Evolutionary conservation across 2,888 invertebrate species (phyloP).

Genomic region (Tholera decimalis): DNA sequence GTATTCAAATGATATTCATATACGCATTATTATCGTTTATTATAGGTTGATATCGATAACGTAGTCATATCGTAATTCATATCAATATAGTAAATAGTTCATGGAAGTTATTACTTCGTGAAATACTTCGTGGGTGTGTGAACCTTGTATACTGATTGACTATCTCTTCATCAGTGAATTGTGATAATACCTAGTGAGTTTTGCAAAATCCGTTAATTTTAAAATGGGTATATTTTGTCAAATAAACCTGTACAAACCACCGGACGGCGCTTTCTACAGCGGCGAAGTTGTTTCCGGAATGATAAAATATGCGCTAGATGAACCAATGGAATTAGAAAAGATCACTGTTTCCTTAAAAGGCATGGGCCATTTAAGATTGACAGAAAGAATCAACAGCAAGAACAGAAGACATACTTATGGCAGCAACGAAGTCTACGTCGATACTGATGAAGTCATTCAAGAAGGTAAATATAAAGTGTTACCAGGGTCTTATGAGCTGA

Average conservation of each 20-base stretch:
- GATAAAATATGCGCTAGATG: slow-evolving; percentile 70
- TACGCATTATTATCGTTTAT: slow-evolving; percentile 1
- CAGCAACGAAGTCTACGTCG: slow-evolving; percentile 39
- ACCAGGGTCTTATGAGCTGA: slow-evolving; percentile 64
- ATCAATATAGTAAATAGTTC: neutral
- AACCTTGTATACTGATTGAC: neutral
- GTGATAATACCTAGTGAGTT: slow-evolving; percentile 4
- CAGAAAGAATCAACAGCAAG: slow-evolving; percentile 16
- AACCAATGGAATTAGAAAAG: slow-evolving; percentile 66
- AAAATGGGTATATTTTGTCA: slow-evolving; percentile 73
- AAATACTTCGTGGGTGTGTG: slow-evolving; percentile 2
- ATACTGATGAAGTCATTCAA: slow-evolving; percentile 36
- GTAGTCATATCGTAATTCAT: neutral
- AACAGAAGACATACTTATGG: slow-evolving; percentile 23
- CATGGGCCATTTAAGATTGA: slow-evolving; percentile 34
- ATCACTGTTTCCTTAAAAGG: slow-evolving; percentile 57
- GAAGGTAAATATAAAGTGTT: slow-evolving; percentile 35
- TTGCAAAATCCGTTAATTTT: neutral
- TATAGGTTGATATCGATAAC: slow-evolving; percentile 19
- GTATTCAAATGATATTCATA: neutral
- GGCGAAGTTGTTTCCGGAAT: slow-evolving; percentile 69
- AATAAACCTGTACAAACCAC: slow-evolving; percentile 68
- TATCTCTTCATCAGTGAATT: neutral
- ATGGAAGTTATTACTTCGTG: neutral
- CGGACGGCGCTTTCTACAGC: slow-evolving; percentile 65